Conservation (phyloP, 1,140 invertebrate genomes). For the Idris sp. region DNA sequence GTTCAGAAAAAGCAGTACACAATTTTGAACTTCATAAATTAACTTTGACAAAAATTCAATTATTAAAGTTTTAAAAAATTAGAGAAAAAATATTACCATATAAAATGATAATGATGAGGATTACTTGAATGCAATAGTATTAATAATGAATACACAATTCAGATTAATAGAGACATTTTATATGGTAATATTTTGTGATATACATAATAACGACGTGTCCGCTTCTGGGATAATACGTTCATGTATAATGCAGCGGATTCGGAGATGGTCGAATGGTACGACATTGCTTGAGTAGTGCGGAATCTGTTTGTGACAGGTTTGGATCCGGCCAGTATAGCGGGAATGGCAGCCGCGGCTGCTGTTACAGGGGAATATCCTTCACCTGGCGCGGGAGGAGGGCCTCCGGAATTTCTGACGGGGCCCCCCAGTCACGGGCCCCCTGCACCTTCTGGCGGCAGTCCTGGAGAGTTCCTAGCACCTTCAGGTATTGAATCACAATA, state of each 20-base stretch:
- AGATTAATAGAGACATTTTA: slow-evolving; percentile 28
- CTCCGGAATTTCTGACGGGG: slow-evolving; percentile 80
- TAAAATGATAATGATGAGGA: too few species aligned
- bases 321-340: slow-evolving; percentile 82
- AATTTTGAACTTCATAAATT: too few species aligned
- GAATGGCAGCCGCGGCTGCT: slow-evolving; percentile 82
- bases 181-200: slow-evolving; percentile 17
- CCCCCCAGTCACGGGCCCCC: slow-evolving; percentile 80
- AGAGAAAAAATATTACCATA: too few species aligned
- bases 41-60: too few species aligned
- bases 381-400: slow-evolving; percentile 80
- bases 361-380: slow-evolving; percentile 82
- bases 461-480: slow-evolving; percentile 77
- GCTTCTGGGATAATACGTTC: slow-evolving; percentile 24
- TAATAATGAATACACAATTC: slow-evolving; percentile 1
- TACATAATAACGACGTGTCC: slow-evolving; percentile 11
- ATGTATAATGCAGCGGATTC: slow-evolving; percentile 65
- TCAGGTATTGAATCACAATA: slow-evolving; percentile 70
- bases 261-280: slow-evolving; percentile 71
- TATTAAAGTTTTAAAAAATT: too few species aligned
- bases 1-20: too few species aligned
- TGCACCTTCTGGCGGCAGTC: slow-evolving; percentile 77
- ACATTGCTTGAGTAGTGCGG: slow-evolving; percentile 73
- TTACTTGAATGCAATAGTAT: too few species aligned
- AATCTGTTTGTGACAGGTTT: slow-evolving; percentile 82